Base-by-base conservation (phyloP, 2,888 invertebrate species). In the Drosophila planitibia region DNA sequence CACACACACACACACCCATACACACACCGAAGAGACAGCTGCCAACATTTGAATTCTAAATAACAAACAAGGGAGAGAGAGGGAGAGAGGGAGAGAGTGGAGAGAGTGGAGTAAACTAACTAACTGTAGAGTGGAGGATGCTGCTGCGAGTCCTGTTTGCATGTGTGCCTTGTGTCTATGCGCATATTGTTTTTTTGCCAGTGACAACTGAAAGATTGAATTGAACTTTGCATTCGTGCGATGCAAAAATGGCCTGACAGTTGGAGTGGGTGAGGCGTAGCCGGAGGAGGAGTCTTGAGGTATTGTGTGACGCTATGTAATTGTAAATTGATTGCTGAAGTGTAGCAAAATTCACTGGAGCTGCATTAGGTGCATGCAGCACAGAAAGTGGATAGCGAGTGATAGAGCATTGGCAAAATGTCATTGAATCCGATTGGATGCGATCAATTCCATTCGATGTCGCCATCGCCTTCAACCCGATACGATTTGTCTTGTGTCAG, bases 401-500 rank as follows among this genome's bases (percentile, higher is more conserved):
- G 28, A 19, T 55, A 37, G 55, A 39, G 47, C 37, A 58, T 35
- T 58, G 57, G 53, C 25, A 58, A 41, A 72, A 66, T 52, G 49
- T 61, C 67, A 67, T 47, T 68, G 79, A 73, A 74, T 79, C 57
- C 79, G 72, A 77, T 70, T 77, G 81, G 68, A 76, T 76, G 77
- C 76, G 81, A 81, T 79, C 78, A 76, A 76, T 70, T 71, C 65
- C 62, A 37, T 57, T 65, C 33, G 16, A 54, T 37, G 55, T 37
- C 65, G 66, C 39, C 81, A 10, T 58, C 41, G 58, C 39, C 74
- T 16, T 22, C n/a, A 10, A 70, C 82, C 86, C 88, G 76, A 82
- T 88, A 79, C 89, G 90, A 91, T 91, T 92, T 91, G 92, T 92
- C 90, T 90, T 79, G 75, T 91, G 92, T 91, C 91, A 91, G 91